Evolutionary conservation across 2,888 invertebrate genomes (phyloP).

Genomic region (Drosophila testacea): DNA sequence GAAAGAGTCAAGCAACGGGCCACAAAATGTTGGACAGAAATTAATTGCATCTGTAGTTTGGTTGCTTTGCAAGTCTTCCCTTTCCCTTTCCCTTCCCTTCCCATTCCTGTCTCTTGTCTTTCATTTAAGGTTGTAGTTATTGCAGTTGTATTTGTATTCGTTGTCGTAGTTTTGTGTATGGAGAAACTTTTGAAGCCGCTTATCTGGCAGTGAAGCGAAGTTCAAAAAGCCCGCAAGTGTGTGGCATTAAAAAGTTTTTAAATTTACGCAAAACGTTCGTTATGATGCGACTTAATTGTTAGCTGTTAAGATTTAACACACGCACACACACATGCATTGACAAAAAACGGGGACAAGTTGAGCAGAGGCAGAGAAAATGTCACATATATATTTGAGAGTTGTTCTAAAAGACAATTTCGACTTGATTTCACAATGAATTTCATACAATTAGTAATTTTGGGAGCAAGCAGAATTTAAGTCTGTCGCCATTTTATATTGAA

Average conservation of each 20-base stretch:
- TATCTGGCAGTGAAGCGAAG: constrained; percentile 69
- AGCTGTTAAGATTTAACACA: constrained; percentile 74
- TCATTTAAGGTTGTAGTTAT: constrained; percentile 66
- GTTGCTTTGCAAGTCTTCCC: constrained; percentile 38
- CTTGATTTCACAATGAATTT: not conserved
- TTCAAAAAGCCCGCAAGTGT: constrained; percentile 76
- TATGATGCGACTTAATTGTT: constrained; percentile 78
- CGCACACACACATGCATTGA: constrained; percentile 19
- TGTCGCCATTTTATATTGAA: not conserved
- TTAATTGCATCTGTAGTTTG: constrained; percentile 75
- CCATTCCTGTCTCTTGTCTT: constrained; percentile 11
- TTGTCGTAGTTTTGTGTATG: constrained; percentile 61
- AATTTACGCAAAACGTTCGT: constrained; percentile 74
- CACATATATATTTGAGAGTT: not conserved
- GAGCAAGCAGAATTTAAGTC: not conserved
- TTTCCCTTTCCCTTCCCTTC: not conserved
- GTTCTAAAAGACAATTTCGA: not conserved
- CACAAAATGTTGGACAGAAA: constrained; percentile 47
- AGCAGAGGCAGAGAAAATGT: constrained; percentile 7
- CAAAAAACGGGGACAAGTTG: constrained; percentile 18
- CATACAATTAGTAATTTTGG: not conserved
- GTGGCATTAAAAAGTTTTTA: constrained; percentile 77
- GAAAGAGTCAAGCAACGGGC: not conserved
- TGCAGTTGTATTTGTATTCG: constrained; percentile 54
- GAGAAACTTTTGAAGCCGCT: constrained; percentile 71